These are phyloP conservation scores for Chelonia mydas DNA, from an alignment of 2,797 vertebrate species.

Conservation along the genomic window DNA sequence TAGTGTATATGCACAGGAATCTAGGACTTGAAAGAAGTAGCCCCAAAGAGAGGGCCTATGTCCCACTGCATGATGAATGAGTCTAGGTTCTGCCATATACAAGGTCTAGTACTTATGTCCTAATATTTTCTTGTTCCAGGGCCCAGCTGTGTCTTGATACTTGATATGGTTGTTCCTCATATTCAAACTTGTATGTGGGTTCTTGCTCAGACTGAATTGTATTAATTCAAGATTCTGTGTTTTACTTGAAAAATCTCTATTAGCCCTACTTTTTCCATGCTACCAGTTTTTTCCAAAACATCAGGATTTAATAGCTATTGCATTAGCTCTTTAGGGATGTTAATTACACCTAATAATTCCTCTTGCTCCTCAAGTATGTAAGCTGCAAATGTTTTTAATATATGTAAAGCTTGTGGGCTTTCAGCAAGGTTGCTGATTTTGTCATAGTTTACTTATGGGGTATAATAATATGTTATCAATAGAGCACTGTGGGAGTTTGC, in stretches of 20 bases:
- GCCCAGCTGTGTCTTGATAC: neutral
- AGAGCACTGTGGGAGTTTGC: neutral
- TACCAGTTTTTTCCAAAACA: neutral
- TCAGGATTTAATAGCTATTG: neutral
- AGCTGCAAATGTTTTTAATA: neutral
- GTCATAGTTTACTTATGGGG: neutral
- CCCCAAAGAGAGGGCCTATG: neutral
- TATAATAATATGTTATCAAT: neutral
- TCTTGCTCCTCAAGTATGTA: neutral
- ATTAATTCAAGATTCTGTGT: neutral
- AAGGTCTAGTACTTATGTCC: fast-evolving
- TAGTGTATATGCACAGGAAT: neutral
- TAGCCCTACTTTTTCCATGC: fast-evolving
- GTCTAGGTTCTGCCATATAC: neutral
- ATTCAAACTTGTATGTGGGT: neutral
- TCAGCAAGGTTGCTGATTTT: neutral
- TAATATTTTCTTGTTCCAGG: neutral
- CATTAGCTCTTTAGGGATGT: neutral
- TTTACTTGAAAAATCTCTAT: neutral
- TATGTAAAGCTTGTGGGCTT: neutral
- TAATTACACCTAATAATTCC: neutral
- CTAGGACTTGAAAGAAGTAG: neutral
- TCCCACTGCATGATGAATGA: neutral
- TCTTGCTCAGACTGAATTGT: neutral
- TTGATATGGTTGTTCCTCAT: neutral